Base-by-base conservation (phyloP, 2,797 vertebrate genomes). In the Acanthornis magna region DNA sequence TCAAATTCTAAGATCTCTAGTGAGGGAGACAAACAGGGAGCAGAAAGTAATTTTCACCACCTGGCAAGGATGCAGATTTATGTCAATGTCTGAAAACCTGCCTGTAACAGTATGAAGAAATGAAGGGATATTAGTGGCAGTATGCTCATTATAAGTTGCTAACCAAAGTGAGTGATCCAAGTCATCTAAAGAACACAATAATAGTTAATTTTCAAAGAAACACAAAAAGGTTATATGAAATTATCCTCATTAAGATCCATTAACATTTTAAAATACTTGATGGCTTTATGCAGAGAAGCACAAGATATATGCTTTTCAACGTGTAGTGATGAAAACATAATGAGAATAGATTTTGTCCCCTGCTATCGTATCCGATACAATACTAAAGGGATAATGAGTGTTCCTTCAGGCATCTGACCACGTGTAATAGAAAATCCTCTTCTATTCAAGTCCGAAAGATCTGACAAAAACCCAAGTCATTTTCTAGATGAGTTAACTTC, bases 261-360 rank as follows among this genome's bases (percentile, higher is more conserved):
- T 86, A 94, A 84, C 42, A 63, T 91, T 92, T 91, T 32, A 7
- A 89, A 90, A 92, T 38, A 38, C 15, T 54, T 80, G 57, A 85
- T 72, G 54, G 19, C 34, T 71, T 88, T 80, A 53, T 47, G n/a
- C 3, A 10, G 29, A 68, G 30, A 66, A 85, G 36, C 3, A 3
- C 1, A 0, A 78, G 74, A 87, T 55, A 66, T 38, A 8, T 38
- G 25, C n/a, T 93, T 85, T 85, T 75, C 57, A 88, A 89, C 66
- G 16, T 22, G 18, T 23, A 75, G 32, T 48, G 40, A 70, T 2
- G 8, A 66, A 80, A 92, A 68, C 18, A 47, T 47, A 38, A 85
- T 36, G 36, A 89, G 26, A 93, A 50, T 36, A 67, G 62, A 38
- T 81, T 92, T 73, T 27, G 43, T 79, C n/a, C 75, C n/a, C 75